phyloP scores from a whole-genome alignment of 2,888 invertebrate species.

The Heliconius aoede region DNA sequence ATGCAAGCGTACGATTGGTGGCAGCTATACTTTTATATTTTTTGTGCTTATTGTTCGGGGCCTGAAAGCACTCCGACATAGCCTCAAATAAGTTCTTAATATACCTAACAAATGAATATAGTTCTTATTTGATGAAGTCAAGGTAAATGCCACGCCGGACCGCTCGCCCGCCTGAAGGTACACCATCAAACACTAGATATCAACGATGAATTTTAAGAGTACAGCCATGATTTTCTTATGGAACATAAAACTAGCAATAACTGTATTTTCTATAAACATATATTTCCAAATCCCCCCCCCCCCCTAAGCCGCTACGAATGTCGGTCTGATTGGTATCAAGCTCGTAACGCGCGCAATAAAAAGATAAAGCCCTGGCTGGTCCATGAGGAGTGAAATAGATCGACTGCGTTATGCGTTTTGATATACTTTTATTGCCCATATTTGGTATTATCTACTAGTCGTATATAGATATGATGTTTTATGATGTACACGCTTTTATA shows the following conservation, averaged over 20 bases:
- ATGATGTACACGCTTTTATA: background rate
- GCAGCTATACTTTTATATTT: too few species aligned
- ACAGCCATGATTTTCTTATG: constrained; percentile 17
- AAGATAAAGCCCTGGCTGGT: constrained; percentile 7
- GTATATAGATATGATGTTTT: constrained; percentile 4
- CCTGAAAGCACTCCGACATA: too few species aligned
- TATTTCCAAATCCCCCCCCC: constrained; percentile 1
- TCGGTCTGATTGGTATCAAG: background rate
- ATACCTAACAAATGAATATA: too few species aligned
- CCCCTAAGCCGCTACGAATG: background rate
- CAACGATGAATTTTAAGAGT: background rate
- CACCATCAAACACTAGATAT: background rate
- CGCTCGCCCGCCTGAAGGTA: too few species aligned
- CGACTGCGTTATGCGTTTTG: constrained; percentile 16
- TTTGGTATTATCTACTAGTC: constrained; percentile 16
- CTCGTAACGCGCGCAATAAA: constrained; percentile 19
- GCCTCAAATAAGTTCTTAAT: too few species aligned
- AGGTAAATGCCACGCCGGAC: too few species aligned
- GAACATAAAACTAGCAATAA: constrained; percentile 21
- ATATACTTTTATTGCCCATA: constrained; percentile 22
- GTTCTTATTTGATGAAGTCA: background rate
- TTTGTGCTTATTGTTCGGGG: too few species aligned
- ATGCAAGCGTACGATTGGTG: too few species aligned
- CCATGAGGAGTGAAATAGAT: constrained; percentile 20
- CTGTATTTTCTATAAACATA: constrained; percentile 19